Evolutionary conservation across 2,888 invertebrate species (phyloP).

Genomic region (Lordiphosa fenestrarum): DNA sequence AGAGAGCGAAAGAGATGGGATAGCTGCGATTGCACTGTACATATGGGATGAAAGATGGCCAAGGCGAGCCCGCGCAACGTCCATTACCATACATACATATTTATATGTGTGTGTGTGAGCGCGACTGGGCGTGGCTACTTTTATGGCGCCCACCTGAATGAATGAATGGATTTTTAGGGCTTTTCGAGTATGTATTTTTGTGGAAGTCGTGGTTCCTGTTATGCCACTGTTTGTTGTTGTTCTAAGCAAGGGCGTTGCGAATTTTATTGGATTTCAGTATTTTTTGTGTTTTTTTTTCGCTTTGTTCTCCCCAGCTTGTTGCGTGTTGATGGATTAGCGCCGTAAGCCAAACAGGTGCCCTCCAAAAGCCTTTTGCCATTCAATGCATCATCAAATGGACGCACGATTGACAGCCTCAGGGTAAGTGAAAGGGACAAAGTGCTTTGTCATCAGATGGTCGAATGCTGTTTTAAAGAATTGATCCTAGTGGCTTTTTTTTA

Average conservation of each 20-base stretch:
- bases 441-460: constrained; percentile 1
- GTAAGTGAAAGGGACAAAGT: not conserved
- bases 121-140: constrained; percentile 12
- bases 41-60: not conserved
- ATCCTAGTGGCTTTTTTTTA: too few species aligned
- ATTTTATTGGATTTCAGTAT: constrained; percentile 61
- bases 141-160: constrained; percentile 15
- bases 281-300: not conserved
- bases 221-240: constrained; percentile 17
- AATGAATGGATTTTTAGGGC: constrained; percentile 23
- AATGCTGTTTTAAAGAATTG: constrained; percentile 6
- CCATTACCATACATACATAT: too few species aligned
- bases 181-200: constrained; percentile 54
- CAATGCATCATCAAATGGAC: constrained; percentile 37
- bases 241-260: constrained; percentile 25
- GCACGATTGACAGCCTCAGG: constrained; percentile 15
- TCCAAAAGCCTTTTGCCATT: constrained; percentile 24
- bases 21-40: constrained; percentile 10
- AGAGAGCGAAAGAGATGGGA: too few species aligned
- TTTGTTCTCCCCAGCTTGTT: constrained; percentile 33
- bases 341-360: constrained; percentile 33
- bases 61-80: too few species aligned
- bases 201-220: constrained; percentile 29
- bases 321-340: constrained; percentile 60
- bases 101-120: not conserved